phyloP scores from a whole-genome alignment of 2,888 invertebrate genomes.

The Eupithecia vulgata region DNA sequence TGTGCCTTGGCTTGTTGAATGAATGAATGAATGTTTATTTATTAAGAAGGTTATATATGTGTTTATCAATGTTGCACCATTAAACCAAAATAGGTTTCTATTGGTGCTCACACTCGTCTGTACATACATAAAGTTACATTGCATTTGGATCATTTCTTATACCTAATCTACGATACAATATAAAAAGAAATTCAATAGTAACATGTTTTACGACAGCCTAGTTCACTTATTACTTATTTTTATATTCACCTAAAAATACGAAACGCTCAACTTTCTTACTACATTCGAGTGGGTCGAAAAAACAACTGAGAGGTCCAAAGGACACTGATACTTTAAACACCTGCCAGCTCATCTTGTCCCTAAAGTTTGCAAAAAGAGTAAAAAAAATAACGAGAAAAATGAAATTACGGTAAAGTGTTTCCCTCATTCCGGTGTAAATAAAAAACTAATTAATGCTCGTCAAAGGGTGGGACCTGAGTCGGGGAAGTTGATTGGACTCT shows the following conservation, averaged over 20 bases:
- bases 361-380: slow-evolving; percentile 8
- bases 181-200: too few species aligned
- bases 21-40: too few species aligned
- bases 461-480: slow-evolving; percentile 61
- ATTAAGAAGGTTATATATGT: too few species aligned
- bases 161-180: too few species aligned
- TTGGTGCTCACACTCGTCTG: too few species aligned
- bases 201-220: too few species aligned
- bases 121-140: too few species aligned
- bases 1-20: background rate
- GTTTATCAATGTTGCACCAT: too few species aligned
- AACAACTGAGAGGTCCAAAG: background rate
- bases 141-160: too few species aligned
- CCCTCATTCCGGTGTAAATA: slow-evolving; percentile 45
- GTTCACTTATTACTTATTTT: too few species aligned
- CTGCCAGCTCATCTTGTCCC: slow-evolving; percentile 14
- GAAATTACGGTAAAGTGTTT: slow-evolving; percentile 34
- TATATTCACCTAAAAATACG: background rate
- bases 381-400: slow-evolving; percentile 24
- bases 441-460: slow-evolving; percentile 70
- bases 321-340: background rate
- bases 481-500: slow-evolving; percentile 63
- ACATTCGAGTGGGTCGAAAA: background rate
- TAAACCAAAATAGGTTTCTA: too few species aligned
- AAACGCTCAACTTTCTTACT: background rate